Conservation (phyloP, 2,113 vertebrate genomes). For the Lepisosteus oculatus region DNA sequence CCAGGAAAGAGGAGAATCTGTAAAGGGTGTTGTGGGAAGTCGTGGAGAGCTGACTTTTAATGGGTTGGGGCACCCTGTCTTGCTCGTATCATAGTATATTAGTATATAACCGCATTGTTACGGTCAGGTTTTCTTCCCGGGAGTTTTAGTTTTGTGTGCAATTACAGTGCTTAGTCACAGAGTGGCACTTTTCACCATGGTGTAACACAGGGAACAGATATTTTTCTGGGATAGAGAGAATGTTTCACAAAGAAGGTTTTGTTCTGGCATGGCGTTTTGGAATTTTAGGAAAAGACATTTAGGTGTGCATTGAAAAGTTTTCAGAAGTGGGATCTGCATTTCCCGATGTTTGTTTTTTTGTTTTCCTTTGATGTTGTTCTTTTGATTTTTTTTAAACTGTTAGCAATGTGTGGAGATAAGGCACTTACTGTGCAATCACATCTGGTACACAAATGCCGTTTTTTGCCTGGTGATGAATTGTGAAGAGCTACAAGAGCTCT, state of each 20-base stretch:
- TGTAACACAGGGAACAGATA: neutral
- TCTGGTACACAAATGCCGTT: slow-evolving; percentile 23
- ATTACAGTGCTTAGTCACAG: slow-evolving; percentile 2
- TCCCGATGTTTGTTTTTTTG: no score
- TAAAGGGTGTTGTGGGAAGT: no score
- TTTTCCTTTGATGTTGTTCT: no score
- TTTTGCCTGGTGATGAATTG: slow-evolving; percentile 25
- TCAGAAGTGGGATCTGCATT: no score
- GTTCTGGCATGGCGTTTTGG: no score
- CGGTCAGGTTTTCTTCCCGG: neutral
- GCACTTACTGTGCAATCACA: slow-evolving; percentile 24
- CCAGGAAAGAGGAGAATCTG: no score
- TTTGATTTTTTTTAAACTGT: slow-evolving; percentile 36
- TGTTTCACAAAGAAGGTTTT: no score
- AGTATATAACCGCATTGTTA: neutral
- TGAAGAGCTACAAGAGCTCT: slow-evolving; percentile 30
- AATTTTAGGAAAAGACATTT: no score
- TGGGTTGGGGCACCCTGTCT: neutral
- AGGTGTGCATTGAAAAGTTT: no score
- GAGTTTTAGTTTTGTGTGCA: neutral
- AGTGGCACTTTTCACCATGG: slow-evolving; percentile 6
- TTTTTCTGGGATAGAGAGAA: no score
- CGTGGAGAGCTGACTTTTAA: neutral
- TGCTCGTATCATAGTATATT: neutral
- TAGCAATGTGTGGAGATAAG: slow-evolving; percentile 7